Conservation (phyloP, 2,888 invertebrate species). For the Brachylomia viminalis region DNA sequence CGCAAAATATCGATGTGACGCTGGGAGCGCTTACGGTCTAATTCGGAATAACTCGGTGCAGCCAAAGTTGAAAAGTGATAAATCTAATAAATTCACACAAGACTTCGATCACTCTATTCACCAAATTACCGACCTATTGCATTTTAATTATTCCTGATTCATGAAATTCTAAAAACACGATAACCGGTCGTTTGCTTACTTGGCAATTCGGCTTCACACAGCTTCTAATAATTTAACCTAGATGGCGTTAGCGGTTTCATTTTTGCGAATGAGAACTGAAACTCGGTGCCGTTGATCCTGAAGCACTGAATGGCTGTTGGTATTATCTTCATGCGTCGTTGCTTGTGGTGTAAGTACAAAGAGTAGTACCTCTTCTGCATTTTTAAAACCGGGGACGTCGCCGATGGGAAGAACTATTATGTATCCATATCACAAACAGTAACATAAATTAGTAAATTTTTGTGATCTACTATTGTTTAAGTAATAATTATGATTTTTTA, state of each 20-base stretch:
- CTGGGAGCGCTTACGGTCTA: no score
- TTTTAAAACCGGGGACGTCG: background rate
- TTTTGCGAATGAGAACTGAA: background rate
- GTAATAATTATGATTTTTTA: no score
- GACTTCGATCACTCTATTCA: background rate
- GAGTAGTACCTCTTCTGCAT: background rate
- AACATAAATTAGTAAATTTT: no score
- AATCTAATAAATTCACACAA: background rate
- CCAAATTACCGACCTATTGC: no score
- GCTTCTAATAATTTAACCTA: background rate
- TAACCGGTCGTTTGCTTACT: background rate
- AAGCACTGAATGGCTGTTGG: background rate
- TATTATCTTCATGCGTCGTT: background rate
- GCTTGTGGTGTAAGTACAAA: background rate
- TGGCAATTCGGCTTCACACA: background rate
- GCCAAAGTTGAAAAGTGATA: background rate
- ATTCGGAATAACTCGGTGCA: background rate
- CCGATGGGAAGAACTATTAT: background rate
- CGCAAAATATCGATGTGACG: no score
- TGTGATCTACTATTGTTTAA: no score
- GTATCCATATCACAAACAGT: no score
- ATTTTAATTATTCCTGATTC: background rate
- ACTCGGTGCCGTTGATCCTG: background rate
- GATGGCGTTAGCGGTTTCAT: constrained; percentile 27
- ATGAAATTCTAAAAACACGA: background rate